Conservation (phyloP, 1,140 invertebrate species). For the Maconellicoccus hirsutus region DNA sequence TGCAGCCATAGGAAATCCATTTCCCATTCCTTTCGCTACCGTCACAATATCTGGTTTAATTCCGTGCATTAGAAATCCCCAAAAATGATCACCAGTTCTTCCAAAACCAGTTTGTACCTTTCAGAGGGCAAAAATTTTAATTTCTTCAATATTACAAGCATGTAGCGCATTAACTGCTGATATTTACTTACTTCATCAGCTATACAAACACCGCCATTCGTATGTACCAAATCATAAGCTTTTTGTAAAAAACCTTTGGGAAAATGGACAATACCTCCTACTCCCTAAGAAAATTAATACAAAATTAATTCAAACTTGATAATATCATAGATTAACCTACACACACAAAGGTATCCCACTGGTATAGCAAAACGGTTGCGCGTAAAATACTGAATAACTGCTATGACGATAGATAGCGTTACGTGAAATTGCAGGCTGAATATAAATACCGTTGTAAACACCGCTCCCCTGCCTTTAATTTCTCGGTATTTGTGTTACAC, state of each 20-base stretch:
- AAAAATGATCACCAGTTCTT: slow-evolving; percentile 82
- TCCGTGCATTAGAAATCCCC: slow-evolving; percentile 84
- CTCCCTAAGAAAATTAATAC: slow-evolving; percentile 44
- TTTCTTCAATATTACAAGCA: too few species aligned
- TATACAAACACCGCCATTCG: slow-evolving; percentile 75
- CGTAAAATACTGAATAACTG: too few species aligned
- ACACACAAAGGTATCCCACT: too few species aligned
- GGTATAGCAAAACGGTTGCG: too few species aligned
- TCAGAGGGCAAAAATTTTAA: too few species aligned
- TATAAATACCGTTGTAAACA: too few species aligned
- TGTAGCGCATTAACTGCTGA: too few species aligned
- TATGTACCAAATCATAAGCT: slow-evolving; percentile 64
- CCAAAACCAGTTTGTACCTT: slow-evolving; percentile 87
- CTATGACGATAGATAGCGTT: too few species aligned
- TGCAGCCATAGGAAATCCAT: slow-evolving; percentile 88
- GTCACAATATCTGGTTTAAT: slow-evolving; percentile 86
- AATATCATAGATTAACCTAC: too few species aligned
- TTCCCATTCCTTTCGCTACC: slow-evolving; percentile 80
- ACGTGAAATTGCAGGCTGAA: too few species aligned
- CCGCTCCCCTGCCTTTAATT: too few species aligned
- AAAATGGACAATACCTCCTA: slow-evolving; percentile 83
- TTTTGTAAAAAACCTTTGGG: slow-evolving; percentile 76
- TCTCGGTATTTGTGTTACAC: too few species aligned
- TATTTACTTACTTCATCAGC: slow-evolving; percentile 66
- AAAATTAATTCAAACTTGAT: background rate